Evolutionary conservation across 2,113 vertebrate species (phyloP).

Genomic region (Acanthochromis polyacanthus): DNA sequence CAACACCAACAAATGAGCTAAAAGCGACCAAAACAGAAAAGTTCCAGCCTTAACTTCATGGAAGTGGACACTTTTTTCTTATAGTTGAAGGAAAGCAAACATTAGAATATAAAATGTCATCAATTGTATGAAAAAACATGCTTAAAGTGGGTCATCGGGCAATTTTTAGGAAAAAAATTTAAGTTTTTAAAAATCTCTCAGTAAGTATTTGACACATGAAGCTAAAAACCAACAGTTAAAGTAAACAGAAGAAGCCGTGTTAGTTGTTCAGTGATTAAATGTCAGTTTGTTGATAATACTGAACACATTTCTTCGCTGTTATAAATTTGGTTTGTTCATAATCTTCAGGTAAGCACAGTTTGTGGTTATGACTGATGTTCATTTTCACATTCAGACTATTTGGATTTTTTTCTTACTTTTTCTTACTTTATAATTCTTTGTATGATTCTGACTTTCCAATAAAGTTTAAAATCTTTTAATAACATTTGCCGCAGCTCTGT

Average conservation of each 20-base stretch:
- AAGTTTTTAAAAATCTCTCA: too few species aligned
- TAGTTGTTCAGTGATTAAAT: neutral
- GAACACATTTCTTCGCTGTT: neutral
- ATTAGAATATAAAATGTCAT: too few species aligned
- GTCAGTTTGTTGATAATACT: neutral
- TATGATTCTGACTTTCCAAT: slow-evolving; percentile 29
- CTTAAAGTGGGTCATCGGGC: too few species aligned
- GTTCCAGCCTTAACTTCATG: too few species aligned
- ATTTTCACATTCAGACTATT: neutral
- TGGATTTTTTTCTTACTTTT: neutral
- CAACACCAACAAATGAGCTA: too few species aligned
- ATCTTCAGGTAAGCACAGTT: neutral
- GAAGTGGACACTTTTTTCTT: too few species aligned
- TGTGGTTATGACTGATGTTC: slow-evolving; percentile 4
- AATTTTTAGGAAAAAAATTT: too few species aligned
- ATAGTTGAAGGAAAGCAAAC: too few species aligned
- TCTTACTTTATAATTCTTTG: slow-evolving; percentile 9
- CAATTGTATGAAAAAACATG: too few species aligned
- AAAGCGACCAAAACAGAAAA: too few species aligned
- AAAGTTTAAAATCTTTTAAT: slow-evolving; percentile 29
- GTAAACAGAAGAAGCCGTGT: neutral
- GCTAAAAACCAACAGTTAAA: neutral
- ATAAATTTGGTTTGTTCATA: neutral
- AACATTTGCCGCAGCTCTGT: neutral
- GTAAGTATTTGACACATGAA: too few species aligned